phyloP scores from a whole-genome alignment of 2,113 vertebrate genomes.

The Platanista minor region DNA sequence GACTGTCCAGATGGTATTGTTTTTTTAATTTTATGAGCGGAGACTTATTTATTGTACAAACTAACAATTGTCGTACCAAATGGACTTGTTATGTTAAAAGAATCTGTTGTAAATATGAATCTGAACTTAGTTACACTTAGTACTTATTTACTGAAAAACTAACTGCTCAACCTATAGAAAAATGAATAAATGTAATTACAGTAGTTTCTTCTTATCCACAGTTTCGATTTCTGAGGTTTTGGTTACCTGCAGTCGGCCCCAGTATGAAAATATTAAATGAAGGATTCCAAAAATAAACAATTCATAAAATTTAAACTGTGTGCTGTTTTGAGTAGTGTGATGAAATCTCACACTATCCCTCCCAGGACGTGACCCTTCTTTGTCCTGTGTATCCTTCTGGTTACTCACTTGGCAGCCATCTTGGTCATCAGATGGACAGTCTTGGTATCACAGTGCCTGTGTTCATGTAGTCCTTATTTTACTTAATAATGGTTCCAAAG shows the following conservation, averaged over 20 bases:
- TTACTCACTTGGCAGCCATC: neutral
- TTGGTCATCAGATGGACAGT: neutral
- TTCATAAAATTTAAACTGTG: neutral
- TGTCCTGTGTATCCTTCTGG: neutral
- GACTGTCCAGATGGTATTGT: neutral
- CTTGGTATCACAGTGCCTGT: neutral
- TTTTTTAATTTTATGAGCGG: slow-evolving; percentile 32
- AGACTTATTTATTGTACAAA: slow-evolving; percentile 22
- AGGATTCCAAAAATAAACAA: neutral
- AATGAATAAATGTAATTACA: neutral
- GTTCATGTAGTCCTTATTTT: neutral
- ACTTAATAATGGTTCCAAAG: neutral
- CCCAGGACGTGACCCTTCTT: neutral
- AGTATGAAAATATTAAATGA: neutral
- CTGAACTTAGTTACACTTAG: slow-evolving; percentile 14
- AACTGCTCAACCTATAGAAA: slow-evolving; percentile 6
- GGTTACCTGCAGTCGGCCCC: neutral
- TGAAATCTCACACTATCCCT: neutral
- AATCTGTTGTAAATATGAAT: neutral
- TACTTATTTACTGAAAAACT: neutral
- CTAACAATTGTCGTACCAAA: neutral
- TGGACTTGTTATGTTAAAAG: neutral
- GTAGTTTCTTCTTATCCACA: neutral
- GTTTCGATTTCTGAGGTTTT: neutral
- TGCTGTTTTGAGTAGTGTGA: neutral